Evolutionary conservation across 2,113 vertebrate genomes (phyloP), one percentile per base, ranked within the genome.

Genomic region (Platichthys stellatus): DNA sequence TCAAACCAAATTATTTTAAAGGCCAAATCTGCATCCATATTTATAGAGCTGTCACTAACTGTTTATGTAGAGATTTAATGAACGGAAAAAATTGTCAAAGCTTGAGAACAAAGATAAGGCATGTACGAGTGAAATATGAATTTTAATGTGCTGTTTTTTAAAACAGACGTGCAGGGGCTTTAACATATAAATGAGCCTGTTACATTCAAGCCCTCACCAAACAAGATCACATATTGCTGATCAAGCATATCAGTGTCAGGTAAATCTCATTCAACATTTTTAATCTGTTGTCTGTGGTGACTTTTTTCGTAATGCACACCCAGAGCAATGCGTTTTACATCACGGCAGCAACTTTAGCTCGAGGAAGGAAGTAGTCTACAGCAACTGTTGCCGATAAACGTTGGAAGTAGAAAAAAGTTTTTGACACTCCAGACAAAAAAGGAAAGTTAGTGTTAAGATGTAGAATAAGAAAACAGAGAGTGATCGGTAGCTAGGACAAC

Each of bases 1-100:
- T 7, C 17, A 74, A 73, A 67, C 40, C 21, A 67, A 75, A 76
- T 75, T 38, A 49, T 78, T 78, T 69, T 54, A 81, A 79, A 81
- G 59, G 74, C 59, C 65, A 78, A 75, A 63, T 62, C 47, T 23
- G 47, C 49, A 24, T 69, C 21, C 23, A 61, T 82, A 78, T 78
- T 54, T 63, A 61, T 53, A 62, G 24, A 0, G 3, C 49, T 64
- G 61, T 61, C 18, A 65, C 43, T 73, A 69, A 74, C 2, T 69
- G 72, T 80, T 71, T 63, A 82, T 61, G 18, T 0, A 2, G 51
- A 60, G 43, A 71, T 70, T 71, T 79, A 73, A 74, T 35, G 63
- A 47, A n/a, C 31, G 2, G 11, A 24, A 28, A 56, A 51, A 45
- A 77, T 53, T 0, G 20, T 61, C 10, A 66, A 61, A 28, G 43